Base-by-base conservation (phyloP, 1,140 invertebrate genomes). In the Homalodisca vitripennis region DNA sequence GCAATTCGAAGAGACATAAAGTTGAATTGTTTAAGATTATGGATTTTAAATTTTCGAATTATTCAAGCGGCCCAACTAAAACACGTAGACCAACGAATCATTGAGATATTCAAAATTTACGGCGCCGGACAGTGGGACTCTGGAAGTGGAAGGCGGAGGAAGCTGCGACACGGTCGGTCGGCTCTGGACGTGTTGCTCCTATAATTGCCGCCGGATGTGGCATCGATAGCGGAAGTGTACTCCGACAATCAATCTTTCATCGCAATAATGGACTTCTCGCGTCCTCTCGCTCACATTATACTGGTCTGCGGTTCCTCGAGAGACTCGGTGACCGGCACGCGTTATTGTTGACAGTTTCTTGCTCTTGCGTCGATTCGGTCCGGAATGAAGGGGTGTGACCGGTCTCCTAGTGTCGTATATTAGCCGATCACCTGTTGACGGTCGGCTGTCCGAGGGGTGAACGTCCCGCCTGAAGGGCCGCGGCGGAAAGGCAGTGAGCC, bases 161-260 rank as follows among this genome's bases (percentile, higher is more conserved):
- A 27, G 55, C 55, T 24, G 24, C 22, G 2, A 26, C 55, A 60
- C 55, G 55, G 55, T 60, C 55, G 22, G 29, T 10, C 27, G 55
- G 6, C n/a, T 29, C 6, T 24, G 55, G 55, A 60, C 55, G 24
- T 30, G 27, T 30, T 27, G 24, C 24, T 27, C 55, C 6, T 41
- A 60, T 60, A 60, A 60, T 60, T 30, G 27, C 55, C 55, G 29
- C 55, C 55, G 55, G 55, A 60, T 60, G 55, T 60, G 55, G 55
- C 55, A 60, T 60, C 55, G 55, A 60, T 60, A 60, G 6, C 55
- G 55, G 55, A 60, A 60, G 55, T 27, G 14, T 13, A 60, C n/a
- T 10, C 55, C 55, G 22, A 60, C 55, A 60, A 60, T 60, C 55
- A 60, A 60, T 60, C 55, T 24, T 60, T 60, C 27, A 30, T 60